Base-by-base conservation (phyloP, 2,797 vertebrate species). In the Psittacula echo region DNA sequence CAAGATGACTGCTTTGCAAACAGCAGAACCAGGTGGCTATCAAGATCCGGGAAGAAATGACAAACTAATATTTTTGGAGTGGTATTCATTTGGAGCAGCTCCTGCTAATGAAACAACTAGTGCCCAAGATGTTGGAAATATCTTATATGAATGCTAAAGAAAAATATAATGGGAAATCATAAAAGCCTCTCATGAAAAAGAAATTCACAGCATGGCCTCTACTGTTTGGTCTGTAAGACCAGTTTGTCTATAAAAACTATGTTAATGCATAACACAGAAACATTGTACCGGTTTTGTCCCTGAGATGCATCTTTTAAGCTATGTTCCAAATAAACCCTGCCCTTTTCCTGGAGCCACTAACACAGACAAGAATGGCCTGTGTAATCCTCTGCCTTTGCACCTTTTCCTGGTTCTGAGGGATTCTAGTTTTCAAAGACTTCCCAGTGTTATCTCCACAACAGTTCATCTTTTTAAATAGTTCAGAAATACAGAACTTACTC, bases 401-500 rank as follows among this genome's bases (percentile, higher is more conserved):
- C 26, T 88, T 47, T 42, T 60, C 45, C 15, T 15, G 18, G 4
- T 67, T 89, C 50, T 27, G n/a, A 68, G 93, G 22, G 32, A 34
- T 58, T 72, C 56, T 11, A n/a, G 21, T 9, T 39, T 58, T 77
- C 56, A 39, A 64, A 76, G 65, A 60, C 34, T 70, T 68, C 9
- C 64, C 34, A 53, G 27, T 16, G 39, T 68, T 90, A 83, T 37
- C 41, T 76, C 72, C 16, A 14, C 76, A 73, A 64, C 20, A 89
- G 60, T 64, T 76, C 10, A 67, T 44, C 67, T 77, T 90, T 60
- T 68, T 48, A 87, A 85, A 50, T 30, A 70, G 65, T 45, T 79
- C 67, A 11, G 60, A 95, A 94, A 87, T 53, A 84, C 18, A 87
- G 58, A 60, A 83, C 65, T 85, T 92, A 60, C 92, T 87, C 77